These are phyloP conservation scores for Bryconaethiops microstoma DNA, from an alignment of 2,797 vertebrate genomes.

Conservation along the genomic window DNA sequence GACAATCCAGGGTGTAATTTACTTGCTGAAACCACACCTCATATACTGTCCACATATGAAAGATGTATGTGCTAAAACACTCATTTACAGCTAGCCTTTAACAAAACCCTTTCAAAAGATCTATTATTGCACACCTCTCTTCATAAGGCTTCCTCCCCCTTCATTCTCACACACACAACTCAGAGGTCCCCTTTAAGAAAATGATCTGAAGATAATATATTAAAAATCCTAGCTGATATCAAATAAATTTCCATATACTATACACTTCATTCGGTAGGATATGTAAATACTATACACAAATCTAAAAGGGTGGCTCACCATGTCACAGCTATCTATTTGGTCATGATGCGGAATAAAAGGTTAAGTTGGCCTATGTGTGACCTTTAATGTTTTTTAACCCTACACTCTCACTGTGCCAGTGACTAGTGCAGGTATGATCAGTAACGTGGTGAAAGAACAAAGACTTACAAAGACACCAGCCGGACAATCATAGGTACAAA, in stretches of 20 bases:
- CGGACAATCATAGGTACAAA: conserved; percentile 28
- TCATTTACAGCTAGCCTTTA: conserved; percentile 38
- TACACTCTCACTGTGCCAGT: conserved; percentile 3
- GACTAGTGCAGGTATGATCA: conserved; percentile 51
- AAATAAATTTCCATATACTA: conserved; percentile 44
- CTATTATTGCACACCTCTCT: conserved; percentile 80
- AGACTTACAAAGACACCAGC: conserved; percentile 10
- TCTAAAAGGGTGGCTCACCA: conserved; percentile 34
- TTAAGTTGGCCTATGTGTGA: conserved; percentile 26
- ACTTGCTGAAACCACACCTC: conserved; percentile 21
- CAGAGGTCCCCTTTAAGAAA: conserved; percentile 57
- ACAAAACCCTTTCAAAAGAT: conserved; percentile 41
- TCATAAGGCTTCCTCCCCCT: conserved; percentile 75
- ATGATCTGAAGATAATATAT: conserved; percentile 51
- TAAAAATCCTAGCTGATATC: conserved; percentile 27
- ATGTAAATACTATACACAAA: conserved; percentile 41
- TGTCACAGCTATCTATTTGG: conserved; percentile 43
- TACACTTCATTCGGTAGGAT: conserved; percentile 45
- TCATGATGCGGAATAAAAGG: conserved; percentile 37
- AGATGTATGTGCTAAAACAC: conserved; percentile 48
- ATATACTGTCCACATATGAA: conserved; percentile 24
- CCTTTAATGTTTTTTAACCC: conserved; percentile 25
- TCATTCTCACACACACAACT: conserved; percentile 41
- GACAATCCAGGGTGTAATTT: conserved; percentile 20
- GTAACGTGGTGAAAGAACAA: conserved; percentile 49